Base-by-base conservation (phyloP, 2,113 vertebrate genomes). In the Opisthocomus hoazin region DNA sequence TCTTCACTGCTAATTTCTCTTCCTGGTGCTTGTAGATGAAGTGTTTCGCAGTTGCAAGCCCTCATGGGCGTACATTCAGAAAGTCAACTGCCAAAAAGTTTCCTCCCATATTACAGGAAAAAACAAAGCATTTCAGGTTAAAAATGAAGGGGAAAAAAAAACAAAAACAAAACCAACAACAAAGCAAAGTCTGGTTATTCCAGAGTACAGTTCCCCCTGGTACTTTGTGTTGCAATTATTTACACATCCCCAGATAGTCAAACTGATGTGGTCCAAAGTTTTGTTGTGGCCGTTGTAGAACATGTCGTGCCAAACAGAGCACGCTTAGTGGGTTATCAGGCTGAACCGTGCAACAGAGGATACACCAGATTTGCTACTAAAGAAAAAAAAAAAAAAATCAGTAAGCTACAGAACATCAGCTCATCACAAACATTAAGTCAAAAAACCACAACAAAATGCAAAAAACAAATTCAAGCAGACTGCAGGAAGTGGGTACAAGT, bases 181-280 rank as follows among this genome's bases (percentile, higher is more conserved):
- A 50, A 91, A 94, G 74, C 64, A 81, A 84, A 88, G 65, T 80
- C 77, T 94, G 45, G 32, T 73, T 94, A 89, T 82, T 95, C 77
- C 94, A 95, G 94, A 95, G 84, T 92, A 92, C 95, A 87, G 41
- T 27, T 89, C 71, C 84, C 95, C 54, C 50, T 27, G 15, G 92
- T 92, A 94, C 77, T 94, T 29, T 79, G 81, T 95, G 96, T 92
- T 91, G 96, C 96, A 97, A 96, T 83, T 97, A 93, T 96, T 96
- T 90, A 96, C 96, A 91, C 79, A 89, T 89, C 81, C 86, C 51
- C 92, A 76, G 92, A 96, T 45, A 95, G 86, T 58, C 92, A 94
- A 96, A 95, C 89, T 73, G 15, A 90, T 9, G 50, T 26, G 60
- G 96, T 95, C 63, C 96, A 95, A 96, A 94, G 95, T 97, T 97